Conservation (phyloP, 2,797 vertebrate genomes). For the Periparus ater region DNA sequence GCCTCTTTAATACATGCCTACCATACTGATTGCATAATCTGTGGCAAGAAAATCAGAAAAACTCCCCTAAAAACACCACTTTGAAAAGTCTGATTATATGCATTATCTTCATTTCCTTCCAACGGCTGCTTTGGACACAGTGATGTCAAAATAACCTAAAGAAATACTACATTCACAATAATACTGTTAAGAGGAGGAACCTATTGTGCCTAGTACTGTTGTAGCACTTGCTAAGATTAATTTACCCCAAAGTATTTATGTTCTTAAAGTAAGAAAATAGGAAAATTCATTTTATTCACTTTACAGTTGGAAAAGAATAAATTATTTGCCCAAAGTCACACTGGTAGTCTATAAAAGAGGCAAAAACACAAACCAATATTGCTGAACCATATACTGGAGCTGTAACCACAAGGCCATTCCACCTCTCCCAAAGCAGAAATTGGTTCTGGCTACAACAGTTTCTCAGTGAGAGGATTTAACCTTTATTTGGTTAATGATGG, state of each 20-base stretch:
- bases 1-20: not conserved
- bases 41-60: not conserved
- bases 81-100: not conserved
- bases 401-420: not conserved
- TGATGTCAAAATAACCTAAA: not conserved
- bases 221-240: not conserved
- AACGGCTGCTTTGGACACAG: not conserved
- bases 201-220: not conserved
- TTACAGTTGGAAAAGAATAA: conserved; percentile 18
- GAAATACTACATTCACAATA: not conserved
- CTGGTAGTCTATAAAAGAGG: not conserved
- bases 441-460: conserved; percentile 32
- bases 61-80: not conserved
- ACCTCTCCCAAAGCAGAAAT: not conserved
- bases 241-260: not conserved
- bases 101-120: not conserved
- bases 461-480: not conserved
- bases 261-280: not conserved
- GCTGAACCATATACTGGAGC: not conserved
- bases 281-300: not conserved
- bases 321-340: not conserved
- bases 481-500: not conserved
- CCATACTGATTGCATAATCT: not conserved
- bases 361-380: not conserved
- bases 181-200: not conserved